Conservation (phyloP, 2,888 invertebrate species). For the Rhabditoides inermis region DNA sequence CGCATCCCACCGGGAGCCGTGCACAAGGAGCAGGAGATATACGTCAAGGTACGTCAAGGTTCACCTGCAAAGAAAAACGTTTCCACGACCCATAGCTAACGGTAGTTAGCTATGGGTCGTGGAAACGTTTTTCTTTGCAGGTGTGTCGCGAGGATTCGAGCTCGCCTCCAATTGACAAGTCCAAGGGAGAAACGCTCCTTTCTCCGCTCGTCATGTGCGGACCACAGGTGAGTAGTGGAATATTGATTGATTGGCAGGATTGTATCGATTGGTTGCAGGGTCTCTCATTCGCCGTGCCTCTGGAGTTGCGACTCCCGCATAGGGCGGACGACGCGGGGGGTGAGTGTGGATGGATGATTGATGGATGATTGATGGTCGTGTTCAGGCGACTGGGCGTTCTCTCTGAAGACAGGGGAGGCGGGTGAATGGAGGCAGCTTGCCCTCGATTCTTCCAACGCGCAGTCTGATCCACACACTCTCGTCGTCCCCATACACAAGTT, state of each 20-base stretch:
- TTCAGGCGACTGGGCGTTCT: too few relatives aligned
- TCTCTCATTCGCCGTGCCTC: conserved; percentile 76
- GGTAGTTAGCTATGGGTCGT: conserved; percentile 59
- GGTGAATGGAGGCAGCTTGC: conserved; percentile 40
- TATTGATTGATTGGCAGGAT: too few relatives aligned
- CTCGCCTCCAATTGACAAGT: conserved; percentile 75
- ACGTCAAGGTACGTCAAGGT: conserved; percentile 68
- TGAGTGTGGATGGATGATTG: too few relatives aligned
- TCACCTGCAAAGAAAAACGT: conserved; percentile 12
- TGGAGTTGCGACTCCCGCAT: conserved; percentile 80
- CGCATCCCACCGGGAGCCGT: conserved; percentile 82
- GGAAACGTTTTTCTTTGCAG: conserved; percentile 5
- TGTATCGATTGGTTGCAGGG: too few relatives aligned
- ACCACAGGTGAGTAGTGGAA: too few relatives aligned
- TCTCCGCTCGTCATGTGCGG: conserved; percentile 93
- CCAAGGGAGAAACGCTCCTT: conserved; percentile 86
- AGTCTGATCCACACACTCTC: too few relatives aligned
- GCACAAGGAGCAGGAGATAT: conserved; percentile 76
- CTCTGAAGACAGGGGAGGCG: conserved; percentile 54
- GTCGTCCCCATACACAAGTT: too few relatives aligned
- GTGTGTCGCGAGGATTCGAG: conserved; percentile 52
- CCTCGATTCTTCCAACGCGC: too few relatives aligned
- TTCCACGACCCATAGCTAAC: conserved; percentile 58
- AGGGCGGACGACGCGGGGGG: too few relatives aligned
- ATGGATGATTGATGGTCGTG: too few relatives aligned